Conservation (phyloP, 2,113 vertebrate species). For the Bambusicola thoracicus region DNA sequence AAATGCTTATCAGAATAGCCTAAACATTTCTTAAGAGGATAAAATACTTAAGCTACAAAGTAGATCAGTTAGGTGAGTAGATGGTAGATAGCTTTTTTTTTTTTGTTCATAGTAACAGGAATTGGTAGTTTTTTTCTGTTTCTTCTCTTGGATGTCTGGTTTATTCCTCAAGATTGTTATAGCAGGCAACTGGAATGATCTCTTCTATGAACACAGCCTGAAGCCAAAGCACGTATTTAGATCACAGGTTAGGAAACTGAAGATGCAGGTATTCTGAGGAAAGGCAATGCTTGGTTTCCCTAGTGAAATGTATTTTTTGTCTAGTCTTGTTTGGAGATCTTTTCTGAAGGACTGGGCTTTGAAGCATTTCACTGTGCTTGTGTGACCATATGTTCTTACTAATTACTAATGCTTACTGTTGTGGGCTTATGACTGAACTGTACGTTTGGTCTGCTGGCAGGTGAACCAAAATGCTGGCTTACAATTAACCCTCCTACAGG, state of each 20-base stretch:
- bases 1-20: neutral
- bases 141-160: neutral
- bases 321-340: neutral
- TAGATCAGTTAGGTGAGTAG: neutral
- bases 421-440: neutral
- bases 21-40: neutral
- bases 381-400: neutral
- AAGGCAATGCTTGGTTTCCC: neutral
- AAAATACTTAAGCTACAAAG: neutral
- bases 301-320: neutral
- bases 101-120: neutral
- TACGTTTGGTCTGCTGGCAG: accelerated
- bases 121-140: neutral
- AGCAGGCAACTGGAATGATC: neutral
- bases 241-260: neutral
- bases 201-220: neutral
- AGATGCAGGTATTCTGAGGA: neutral
- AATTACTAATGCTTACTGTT: neutral
- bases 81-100: neutral
- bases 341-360: neutral
- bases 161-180: neutral
- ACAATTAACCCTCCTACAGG: neutral
- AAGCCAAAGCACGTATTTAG: neutral
- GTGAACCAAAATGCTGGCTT: neutral
- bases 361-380: neutral